phyloP scores from a whole-genome alignment of 1,140 invertebrate species.

The Caenorhabditis tropicalis region DNA sequence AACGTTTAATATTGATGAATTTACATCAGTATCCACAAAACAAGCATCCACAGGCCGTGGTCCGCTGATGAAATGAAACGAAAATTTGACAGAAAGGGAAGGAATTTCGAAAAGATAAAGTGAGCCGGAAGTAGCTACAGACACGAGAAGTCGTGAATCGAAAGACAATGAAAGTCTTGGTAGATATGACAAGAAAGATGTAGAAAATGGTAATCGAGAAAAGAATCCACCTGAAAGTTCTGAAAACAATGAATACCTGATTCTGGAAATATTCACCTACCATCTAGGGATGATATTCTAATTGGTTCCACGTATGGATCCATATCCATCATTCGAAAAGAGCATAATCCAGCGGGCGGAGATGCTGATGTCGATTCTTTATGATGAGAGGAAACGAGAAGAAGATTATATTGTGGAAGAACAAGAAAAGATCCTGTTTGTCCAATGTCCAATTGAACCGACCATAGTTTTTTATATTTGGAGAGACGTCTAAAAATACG shows the following conservation, averaged over 20 bases:
- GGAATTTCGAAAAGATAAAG: conserved; percentile 34
- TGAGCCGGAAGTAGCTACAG: conserved; percentile 25
- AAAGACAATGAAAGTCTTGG: not conserved
- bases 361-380: not conserved
- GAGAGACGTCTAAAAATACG: conserved; percentile 25
- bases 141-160: not conserved
- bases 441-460: conserved; percentile 24
- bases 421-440: conserved; percentile 18
- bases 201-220: conserved; percentile 15
- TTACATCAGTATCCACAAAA: conserved; percentile 48
- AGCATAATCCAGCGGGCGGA: conserved; percentile 29
- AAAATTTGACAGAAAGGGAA: not conserved
- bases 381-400: conserved; percentile 32
- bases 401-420: conserved; percentile 18
- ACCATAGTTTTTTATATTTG: conserved; percentile 21
- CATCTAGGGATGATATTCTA: not conserved
- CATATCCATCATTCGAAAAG: conserved; percentile 23
- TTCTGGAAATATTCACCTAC: not conserved
- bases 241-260: not conserved
- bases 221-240: conserved; percentile 13
- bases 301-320: conserved; percentile 39
- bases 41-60: conserved; percentile 6
- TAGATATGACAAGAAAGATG: conserved; percentile 23
- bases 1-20: not conserved
- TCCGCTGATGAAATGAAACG: conserved; percentile 20